Conservation (phyloP, 64 coral and sea anemone species). For the Stichodactyla mertensii region DNA sequence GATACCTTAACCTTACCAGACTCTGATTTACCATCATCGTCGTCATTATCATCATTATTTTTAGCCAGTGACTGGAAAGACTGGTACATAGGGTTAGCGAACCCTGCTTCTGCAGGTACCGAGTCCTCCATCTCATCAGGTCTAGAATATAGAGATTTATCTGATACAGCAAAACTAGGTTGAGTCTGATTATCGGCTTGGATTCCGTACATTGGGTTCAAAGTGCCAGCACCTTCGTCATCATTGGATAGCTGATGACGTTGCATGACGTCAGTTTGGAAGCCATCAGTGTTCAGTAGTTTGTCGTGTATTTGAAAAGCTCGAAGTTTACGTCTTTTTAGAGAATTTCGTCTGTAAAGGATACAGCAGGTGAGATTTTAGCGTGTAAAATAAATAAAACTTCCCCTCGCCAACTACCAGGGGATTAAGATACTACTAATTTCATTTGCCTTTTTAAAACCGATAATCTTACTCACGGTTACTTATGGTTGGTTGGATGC, state of each 20-base stretch:
- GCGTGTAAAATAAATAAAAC: too few species aligned
- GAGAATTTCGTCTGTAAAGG: constrained; percentile 14
- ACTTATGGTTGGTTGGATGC: too few species aligned
- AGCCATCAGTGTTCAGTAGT: not conserved
- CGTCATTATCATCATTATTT: not conserved
- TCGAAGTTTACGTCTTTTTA: not conserved
- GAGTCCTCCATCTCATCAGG: not conserved
- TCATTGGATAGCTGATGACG: constrained; percentile 46
- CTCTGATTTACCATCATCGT: not conserved
- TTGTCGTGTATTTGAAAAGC: not conserved
- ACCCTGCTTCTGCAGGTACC: constrained; percentile 3
- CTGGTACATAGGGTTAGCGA: constrained; percentile 51
- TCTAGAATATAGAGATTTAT: constrained; percentile 33
- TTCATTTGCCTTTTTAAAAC: too few species aligned
- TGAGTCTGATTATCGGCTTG: not conserved
- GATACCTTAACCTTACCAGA: not conserved
- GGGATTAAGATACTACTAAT: too few species aligned
- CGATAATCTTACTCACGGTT: too few species aligned
- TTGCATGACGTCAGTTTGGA: constrained; percentile 34
- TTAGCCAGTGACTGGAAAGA: not conserved
- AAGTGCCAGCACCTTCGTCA: not conserved
- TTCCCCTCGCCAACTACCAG: too few species aligned
- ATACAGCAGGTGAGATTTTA: not conserved
- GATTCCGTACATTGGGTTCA: constrained; percentile 34
- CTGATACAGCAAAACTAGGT: not conserved